Evolutionary conservation across 2,888 invertebrate species (phyloP), one percentile per base, ranked within the genome.

Genomic region (Tachystola acroxantha): DNA sequence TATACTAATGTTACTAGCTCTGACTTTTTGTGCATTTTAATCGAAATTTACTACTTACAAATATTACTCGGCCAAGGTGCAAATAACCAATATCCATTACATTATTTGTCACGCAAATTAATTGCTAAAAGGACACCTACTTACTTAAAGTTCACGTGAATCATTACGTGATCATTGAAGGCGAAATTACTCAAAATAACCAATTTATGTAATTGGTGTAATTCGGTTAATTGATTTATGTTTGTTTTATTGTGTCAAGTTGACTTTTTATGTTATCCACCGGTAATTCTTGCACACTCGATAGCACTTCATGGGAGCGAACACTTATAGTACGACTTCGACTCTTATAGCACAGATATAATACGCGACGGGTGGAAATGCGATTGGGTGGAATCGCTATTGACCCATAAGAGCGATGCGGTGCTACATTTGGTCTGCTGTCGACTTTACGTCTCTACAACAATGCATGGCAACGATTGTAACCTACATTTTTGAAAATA

Each of bases 81-180:
- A 24, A 25, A 29, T 19, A 10, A 20, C 25, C 22, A 10, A 37
- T 28, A 32, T 13, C 6, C 14, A 27, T 32, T 31, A 36, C 16
- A 14, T 19, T 24, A 33, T 34, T 37, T 39, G 36, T 36, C 37
- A 37, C 29, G 29, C 29, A 33, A 40, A 43, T 43, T 42, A 40
- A 42, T 39, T 33, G 34, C 30, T 30, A n/a, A 24, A 24, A 24
- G 24, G 24, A 24, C 20, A 20, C 20, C 20, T 20, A 20, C 20
- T 29, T 32, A 37, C 37, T 40, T 45, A 40, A 42, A 37, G 37
- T 36, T 42, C 42, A 28, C 13, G 14, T 24, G 24, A 24, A n/a
- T 24, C 24, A 34, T 26, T 26, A 11, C 20, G 22, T 16, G 26
- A 11, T 28, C 14, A 13, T 24, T 27, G 36, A 36, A 32, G 36